phyloP scores from a whole-genome alignment of 1,140 invertebrate species.

The Anadara kagoshimensis region DNA sequence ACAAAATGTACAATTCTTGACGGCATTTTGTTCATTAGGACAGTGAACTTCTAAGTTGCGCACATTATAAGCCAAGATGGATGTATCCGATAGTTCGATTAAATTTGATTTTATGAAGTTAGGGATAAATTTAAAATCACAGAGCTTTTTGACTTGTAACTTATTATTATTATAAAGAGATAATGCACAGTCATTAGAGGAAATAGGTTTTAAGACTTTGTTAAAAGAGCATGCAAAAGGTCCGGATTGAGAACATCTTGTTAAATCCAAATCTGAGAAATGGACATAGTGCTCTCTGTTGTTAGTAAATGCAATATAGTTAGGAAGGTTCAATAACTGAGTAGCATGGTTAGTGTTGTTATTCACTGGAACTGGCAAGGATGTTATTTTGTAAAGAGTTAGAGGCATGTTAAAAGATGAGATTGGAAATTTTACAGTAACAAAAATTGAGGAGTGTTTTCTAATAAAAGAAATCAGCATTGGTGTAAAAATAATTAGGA shows the following conservation, averaged over 20 bases:
- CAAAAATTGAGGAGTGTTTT: slow-evolving; percentile 10
- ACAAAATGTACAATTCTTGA: slow-evolving; percentile 7
- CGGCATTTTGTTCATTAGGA: background rate
- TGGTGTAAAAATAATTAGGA: slow-evolving; percentile 18
- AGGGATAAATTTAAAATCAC: slow-evolving; percentile 28
- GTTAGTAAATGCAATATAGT: slow-evolving; percentile 26
- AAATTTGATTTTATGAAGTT: slow-evolving; percentile 8
- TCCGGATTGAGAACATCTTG: slow-evolving; percentile 8
- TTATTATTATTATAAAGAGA: slow-evolving; percentile 22
- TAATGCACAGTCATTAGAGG: background rate
- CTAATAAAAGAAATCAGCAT: slow-evolving; percentile 16
- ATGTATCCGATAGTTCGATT: slow-evolving; percentile 15
- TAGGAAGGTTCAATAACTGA: slow-evolving; percentile 20
- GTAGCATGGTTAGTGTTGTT: slow-evolving; percentile 22
- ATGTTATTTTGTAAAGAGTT: slow-evolving; percentile 18
- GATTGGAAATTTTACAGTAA: slow-evolving; percentile 31
- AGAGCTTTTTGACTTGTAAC: slow-evolving; percentile 1
- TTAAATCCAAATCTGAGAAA: background rate
- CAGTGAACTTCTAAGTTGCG: background rate
- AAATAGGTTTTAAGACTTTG: slow-evolving; percentile 10
- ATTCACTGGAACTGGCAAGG: slow-evolving; percentile 23
- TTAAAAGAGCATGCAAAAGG: slow-evolving; percentile 12
- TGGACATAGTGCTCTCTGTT: slow-evolving; percentile 14
- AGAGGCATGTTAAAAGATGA: slow-evolving; percentile 15
- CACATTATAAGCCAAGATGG: slow-evolving; percentile 4